Evolutionary conservation across 2,888 invertebrate species (phyloP).

Genomic region (Oscheius sp.): DNA sequence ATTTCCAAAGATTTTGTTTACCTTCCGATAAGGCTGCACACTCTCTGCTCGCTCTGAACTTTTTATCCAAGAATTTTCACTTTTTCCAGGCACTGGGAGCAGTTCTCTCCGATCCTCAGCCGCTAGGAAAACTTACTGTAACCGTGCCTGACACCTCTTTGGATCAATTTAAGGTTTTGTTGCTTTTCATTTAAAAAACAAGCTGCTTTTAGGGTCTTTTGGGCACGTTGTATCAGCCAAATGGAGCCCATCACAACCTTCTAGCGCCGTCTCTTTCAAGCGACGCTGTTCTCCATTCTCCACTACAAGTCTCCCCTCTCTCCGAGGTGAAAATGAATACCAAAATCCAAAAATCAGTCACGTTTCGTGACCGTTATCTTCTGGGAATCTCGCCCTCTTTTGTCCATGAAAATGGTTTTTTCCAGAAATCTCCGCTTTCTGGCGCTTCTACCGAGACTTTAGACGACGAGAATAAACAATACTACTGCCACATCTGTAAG

Average conservation of each 20-base stretch:
- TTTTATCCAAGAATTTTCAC: no score
- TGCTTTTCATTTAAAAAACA: neutral
- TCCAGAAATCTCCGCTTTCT: constrained; percentile 25
- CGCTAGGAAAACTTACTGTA: constrained; percentile 6
- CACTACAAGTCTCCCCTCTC: constrained; percentile 19
- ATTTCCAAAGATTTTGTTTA: neutral
- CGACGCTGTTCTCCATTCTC: constrained; percentile 23
- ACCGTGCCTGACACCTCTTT: constrained; percentile 4
- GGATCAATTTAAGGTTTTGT: constrained; percentile 9
- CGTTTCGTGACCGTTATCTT: neutral
- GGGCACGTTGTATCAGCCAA: neutral
- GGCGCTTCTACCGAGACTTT: constrained; percentile 25
- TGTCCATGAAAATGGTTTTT: constrained; percentile 1
- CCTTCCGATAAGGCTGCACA: neutral
- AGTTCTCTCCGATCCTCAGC: constrained; percentile 23
- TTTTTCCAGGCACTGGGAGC: constrained; percentile 11
- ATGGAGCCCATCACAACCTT: constrained; percentile 24
- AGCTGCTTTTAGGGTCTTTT: constrained; percentile 2
- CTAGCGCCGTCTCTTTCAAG: constrained; percentile 24
- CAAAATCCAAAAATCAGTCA: no score
- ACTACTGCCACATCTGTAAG: constrained; percentile 58
- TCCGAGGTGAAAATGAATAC: no score
- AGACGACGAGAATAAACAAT: constrained; percentile 41
- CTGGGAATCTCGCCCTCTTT: neutral
- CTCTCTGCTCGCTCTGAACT: no score